These are phyloP conservation scores for Elachura formosa DNA, from an alignment of 2,113 vertebrate genomes.

Conservation along the genomic window DNA sequence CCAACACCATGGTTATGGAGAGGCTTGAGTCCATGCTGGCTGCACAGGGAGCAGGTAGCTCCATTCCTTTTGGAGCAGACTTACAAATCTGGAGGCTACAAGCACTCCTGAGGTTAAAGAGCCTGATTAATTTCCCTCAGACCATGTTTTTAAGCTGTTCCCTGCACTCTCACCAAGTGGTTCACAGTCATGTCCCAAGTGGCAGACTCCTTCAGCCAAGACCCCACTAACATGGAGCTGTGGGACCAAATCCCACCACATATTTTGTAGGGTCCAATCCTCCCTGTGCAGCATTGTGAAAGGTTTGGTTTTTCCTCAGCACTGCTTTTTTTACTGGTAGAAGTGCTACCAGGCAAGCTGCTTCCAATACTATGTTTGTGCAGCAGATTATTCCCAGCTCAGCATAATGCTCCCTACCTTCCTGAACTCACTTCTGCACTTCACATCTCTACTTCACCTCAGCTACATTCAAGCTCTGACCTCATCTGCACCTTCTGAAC, in stretches of 20 bases:
- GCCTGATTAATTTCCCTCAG: background rate
- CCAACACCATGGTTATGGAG: fast-evolving
- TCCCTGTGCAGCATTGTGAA: background rate
- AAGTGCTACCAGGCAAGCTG: background rate
- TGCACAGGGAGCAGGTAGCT: fast-evolving
- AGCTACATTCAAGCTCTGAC: background rate
- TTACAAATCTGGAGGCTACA: background rate
- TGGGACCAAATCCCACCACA: background rate
- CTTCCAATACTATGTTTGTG: background rate
- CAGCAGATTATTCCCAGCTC: background rate
- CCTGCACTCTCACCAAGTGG: background rate
- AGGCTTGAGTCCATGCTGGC: fast-evolving
- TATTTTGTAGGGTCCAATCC: background rate
- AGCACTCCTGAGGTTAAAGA: background rate
- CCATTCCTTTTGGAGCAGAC: background rate
- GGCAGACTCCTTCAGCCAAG: background rate
- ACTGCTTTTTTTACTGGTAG: background rate
- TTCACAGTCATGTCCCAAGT: fast-evolving
- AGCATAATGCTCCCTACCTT: background rate
- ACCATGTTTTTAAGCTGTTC: background rate
- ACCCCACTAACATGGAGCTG: fast-evolving
- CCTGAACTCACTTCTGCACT: background rate
- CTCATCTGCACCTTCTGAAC: background rate
- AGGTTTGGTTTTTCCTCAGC: background rate
- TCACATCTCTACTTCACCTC: background rate